Evolutionary conservation across 1,140 invertebrate genomes (phyloP).

Genomic region (Ectropis grisescens): DNA sequence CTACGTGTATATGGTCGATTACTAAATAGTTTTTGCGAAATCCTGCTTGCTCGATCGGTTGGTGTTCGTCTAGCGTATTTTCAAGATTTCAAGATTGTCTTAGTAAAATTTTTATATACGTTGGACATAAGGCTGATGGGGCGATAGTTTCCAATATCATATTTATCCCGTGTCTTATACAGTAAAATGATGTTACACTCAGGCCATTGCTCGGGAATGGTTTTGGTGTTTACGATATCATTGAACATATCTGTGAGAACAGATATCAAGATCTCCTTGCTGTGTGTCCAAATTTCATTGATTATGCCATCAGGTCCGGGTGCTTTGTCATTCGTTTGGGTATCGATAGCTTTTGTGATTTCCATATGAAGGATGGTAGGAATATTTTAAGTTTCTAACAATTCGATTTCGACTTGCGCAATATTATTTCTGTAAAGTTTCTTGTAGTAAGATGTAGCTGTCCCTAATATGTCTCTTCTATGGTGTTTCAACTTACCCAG

Average conservation of each 20-base stretch:
- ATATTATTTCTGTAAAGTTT: constrained; percentile 9
- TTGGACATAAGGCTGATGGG: too few species aligned
- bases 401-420: constrained; percentile 6
- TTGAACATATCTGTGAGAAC: constrained; percentile 21
- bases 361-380: too few species aligned
- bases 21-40: too few species aligned
- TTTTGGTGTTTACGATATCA: too few species aligned
- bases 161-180: constrained; percentile 25
- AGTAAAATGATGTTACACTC: constrained; percentile 20
- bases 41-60: constrained; percentile 7
- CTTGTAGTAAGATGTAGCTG: constrained; percentile 14
- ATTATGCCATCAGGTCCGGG: constrained; percentile 23
- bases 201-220: constrained; percentile 28
- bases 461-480: constrained; percentile 17
- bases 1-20: too few species aligned
- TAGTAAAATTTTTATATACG: too few species aligned
- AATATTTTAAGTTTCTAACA: constrained; percentile 6
- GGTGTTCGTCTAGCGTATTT: constrained; percentile 5
- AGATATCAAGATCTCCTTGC: constrained; percentile 11
- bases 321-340: constrained; percentile 16
- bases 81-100: constrained; percentile 4
- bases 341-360: too few species aligned
- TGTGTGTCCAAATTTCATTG: constrained; percentile 19
- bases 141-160: too few species aligned
- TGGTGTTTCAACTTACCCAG: constrained; percentile 2